phyloP scores from a whole-genome alignment of 2,113 vertebrate species.

The Miniopterus natalensis region DNA sequence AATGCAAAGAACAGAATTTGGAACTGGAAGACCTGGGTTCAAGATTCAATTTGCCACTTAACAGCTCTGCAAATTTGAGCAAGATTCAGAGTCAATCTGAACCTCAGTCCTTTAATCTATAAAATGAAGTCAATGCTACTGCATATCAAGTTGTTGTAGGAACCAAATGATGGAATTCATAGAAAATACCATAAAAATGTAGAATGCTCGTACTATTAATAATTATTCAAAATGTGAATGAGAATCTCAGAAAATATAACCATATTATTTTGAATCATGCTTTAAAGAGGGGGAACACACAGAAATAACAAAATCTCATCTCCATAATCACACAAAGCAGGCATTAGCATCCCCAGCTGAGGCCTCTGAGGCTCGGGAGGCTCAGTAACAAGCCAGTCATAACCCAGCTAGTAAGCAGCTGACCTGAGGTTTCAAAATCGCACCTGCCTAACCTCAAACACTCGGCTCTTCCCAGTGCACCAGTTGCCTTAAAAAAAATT shows the following conservation, averaged over 20 bases:
- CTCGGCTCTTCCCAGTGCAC: not conserved
- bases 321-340: not conserved
- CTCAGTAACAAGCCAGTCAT: not conserved
- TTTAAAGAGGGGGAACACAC: not conserved
- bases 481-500: not conserved
- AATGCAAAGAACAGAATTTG: not conserved
- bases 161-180: not conserved
- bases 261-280: not conserved
- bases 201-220: not conserved
- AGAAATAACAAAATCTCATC: not conserved
- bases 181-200: not conserved
- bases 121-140: not conserved
- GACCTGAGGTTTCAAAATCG: not conserved
- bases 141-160: not conserved
- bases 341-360: not conserved
- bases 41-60: not conserved
- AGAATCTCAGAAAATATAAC: not conserved
- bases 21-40: not conserved
- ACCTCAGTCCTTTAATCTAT: not conserved
- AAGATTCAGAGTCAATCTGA: slow-evolving; percentile 50
- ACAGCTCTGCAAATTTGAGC: slow-evolving; percentile 53
- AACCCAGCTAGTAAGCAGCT: not conserved
- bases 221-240: not conserved
- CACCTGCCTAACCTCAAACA: not conserved
- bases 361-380: not conserved